These are phyloP conservation scores for Diadromus collaris DNA, from an alignment of 2,888 invertebrate genomes.

Conservation along the genomic window DNA sequence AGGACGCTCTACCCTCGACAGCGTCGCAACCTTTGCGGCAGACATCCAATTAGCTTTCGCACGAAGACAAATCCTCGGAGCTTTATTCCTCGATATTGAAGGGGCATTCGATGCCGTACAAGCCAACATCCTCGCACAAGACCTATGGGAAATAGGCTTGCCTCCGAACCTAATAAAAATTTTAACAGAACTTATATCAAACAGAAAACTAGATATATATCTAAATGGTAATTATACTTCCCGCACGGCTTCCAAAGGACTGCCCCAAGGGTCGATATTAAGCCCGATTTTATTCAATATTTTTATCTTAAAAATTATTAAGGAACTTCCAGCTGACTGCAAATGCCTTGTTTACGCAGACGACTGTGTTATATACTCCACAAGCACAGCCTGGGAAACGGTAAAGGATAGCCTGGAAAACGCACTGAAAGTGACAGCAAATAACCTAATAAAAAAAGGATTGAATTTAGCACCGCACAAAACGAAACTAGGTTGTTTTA, in stretches of 20 bases:
- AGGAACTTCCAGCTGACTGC: background rate
- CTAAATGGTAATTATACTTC: background rate
- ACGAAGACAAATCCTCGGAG: background rate
- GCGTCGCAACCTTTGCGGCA: conserved; percentile 7
- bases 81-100: conserved; percentile 35
- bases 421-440: background rate
- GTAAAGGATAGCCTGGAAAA: background rate
- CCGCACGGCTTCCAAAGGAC: background rate
- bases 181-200: background rate
- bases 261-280: background rate
- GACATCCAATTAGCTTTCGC: conserved; percentile 9
- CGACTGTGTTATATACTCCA: background rate
- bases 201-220: background rate
- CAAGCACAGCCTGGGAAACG: background rate
- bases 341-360: conserved; percentile 3
- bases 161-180: conserved; percentile 1
- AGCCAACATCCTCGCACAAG: background rate
- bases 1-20: conserved; percentile 20
- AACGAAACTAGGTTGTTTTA: conserved; percentile 8
- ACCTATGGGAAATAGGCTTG: background rate
- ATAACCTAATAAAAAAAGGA: background rate
- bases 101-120: conserved; percentile 41
- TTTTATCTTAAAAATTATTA: background rate
- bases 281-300: background rate
- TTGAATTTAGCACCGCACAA: background rate